Base-by-base conservation (phyloP, 2,797 vertebrate species). In the Discoglossus pictus region DNA sequence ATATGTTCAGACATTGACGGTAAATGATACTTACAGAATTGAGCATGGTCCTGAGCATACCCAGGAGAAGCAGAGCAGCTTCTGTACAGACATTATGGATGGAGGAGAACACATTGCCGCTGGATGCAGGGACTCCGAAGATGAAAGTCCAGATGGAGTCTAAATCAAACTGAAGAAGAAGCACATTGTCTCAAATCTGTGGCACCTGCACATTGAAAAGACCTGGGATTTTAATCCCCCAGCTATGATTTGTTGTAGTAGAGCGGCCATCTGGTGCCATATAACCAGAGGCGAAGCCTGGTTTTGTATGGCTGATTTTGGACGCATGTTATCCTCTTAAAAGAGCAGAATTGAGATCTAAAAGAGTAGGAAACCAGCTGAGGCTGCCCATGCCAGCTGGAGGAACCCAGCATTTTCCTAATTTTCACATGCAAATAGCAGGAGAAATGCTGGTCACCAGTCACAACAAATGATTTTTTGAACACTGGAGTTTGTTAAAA, bases 111-210 rank as follows among this genome's bases (percentile, higher is more conserved):
- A 97, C 88, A 0, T 94, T 88, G 8, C 93, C 93, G 16, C 94
- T 96, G 65, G 95, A 98, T 34, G 96, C 95, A 2, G 96, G 96
- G 43, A 98, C 90, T n/a, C 97, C 97, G 17, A 98, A 98, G 85
- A 98, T 98, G 76, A 97, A 98, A 0, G 92, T 94, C 97, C 97
- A 99, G 79, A 99, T 96, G 52, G 97, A 99, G 78, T 99, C 97
- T 78, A 99, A 87, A 77, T 99, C 96, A 79, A 99, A 99, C 97
- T 99, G 82, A 71, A 60, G 55, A 16, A n/a, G 11, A 62, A 55
- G 61, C n/a, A 6, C 12, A 61, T 27, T 2, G 34, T 50, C 35
- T 64, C 13, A 71, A 7, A 43, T 51, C 18, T 35, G 15, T 18
- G 44, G 17, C 24, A 48, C 34, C 42, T 42, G 24, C n/a, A 34